Percentiles rank a stretch among this genome's conserved stretches.
These are phyloP conservation scores for Epinephelus malabaricus DNA, from an alignment of 2,797 vertebrate species.

Conservation along the genomic window DNA sequence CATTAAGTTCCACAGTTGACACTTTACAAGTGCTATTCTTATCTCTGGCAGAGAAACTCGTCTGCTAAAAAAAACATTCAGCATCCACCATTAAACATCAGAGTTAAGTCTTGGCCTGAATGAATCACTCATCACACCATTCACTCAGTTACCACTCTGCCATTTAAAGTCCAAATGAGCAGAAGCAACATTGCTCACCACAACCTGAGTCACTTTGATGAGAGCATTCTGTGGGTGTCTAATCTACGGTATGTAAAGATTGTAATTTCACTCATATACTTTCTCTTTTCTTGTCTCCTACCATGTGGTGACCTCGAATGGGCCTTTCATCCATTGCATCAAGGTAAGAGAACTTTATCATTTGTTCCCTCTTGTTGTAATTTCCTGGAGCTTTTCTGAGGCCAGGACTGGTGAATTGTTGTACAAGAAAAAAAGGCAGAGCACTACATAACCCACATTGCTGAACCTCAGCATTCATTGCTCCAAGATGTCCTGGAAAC, in stretches of 20 bases:
- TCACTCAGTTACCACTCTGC: conserved; percentile 9
- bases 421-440: neutral
- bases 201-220: conserved; percentile 16
- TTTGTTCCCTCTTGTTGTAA: neutral
- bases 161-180: conserved; percentile 11
- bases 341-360: conserved; percentile 81
- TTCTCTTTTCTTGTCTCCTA: conserved; percentile 6
- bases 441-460: neutral
- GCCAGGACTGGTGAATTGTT: neutral
- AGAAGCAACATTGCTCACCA: conserved; percentile 8
- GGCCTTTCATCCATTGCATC: conserved; percentile 15
- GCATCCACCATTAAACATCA: neutral
- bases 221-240: neutral
- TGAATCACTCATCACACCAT: conserved; percentile 5
- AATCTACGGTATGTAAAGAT: neutral
- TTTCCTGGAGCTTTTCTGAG: conserved; percentile 22
- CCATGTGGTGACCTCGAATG: conserved; percentile 43
- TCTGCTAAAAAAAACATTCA: neutral
- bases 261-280: conserved; percentile 50
- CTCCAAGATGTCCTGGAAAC: conserved; percentile 33
- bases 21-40: neutral
- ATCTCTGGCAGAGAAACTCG: neutral
- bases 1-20: neutral
- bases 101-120: conserved; percentile 13
- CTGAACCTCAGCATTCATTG: conserved; percentile 11